A percentile compares a stretch with the other conserved stretches of the same genome.
Conservation (phyloP, 2,797 vertebrate genomes). For the Diglossa cyanea region DNA sequence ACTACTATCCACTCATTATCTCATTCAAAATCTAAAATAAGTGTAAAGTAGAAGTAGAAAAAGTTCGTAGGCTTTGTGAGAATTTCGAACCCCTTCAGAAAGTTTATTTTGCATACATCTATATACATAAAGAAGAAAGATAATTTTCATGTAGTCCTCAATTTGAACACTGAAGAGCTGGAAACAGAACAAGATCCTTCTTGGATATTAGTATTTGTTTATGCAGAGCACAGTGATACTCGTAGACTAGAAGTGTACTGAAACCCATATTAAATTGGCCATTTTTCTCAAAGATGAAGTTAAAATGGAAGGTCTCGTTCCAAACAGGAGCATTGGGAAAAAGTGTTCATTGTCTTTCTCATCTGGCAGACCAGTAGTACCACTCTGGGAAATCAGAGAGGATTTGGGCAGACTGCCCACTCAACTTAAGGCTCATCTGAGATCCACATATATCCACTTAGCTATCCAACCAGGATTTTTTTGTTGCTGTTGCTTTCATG, state of each 20-base stretch:
- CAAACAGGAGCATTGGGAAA: constrained; percentile 15
- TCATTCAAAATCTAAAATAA: constrained; percentile 51
- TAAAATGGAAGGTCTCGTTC: not conserved
- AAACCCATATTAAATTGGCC: constrained; percentile 11
- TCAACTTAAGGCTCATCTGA: constrained; percentile 45
- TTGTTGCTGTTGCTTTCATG: not conserved
- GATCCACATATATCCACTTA: constrained; percentile 3
- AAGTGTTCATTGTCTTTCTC: constrained; percentile 31
- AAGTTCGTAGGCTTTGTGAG: not conserved
- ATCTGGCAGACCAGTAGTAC: constrained; percentile 28
- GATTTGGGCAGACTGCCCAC: constrained; percentile 47
- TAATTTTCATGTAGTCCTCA: not conserved
- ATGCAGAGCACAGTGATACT: not conserved
- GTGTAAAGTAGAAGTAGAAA: not conserved
- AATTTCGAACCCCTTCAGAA: not conserved
- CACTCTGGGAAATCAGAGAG: constrained; percentile 58
- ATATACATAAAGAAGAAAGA: not conserved
- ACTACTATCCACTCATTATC: constrained; percentile 45
- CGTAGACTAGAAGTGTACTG: not conserved
- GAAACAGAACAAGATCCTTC: not conserved
- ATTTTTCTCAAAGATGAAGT: constrained; percentile 25
- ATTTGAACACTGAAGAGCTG: not conserved
- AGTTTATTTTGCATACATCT: not conserved
- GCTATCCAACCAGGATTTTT: not conserved
- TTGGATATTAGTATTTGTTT: constrained; percentile 1